phyloP scores from a whole-genome alignment of 2,113 vertebrate genomes.

The Crotalus viridis region DNA sequence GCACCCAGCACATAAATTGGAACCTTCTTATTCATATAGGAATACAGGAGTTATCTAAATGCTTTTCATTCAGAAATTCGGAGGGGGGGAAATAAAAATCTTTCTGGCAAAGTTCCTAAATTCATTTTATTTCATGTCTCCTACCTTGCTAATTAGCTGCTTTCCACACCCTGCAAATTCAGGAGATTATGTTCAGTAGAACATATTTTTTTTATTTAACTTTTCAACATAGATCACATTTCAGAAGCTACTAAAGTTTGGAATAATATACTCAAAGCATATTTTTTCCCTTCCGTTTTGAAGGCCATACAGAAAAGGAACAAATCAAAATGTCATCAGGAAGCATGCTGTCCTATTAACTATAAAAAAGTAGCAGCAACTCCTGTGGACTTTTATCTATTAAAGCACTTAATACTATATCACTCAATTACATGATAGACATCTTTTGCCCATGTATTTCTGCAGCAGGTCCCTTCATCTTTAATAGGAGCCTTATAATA shows the following conservation, averaged over 20 bases:
- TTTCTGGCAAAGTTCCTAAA: conserved; percentile 42
- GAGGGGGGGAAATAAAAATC: conserved; percentile 31
- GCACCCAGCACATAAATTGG: conserved; percentile 14
- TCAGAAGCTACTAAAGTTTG: conserved; percentile 39
- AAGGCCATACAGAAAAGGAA: conserved; percentile 64
- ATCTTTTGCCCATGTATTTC: conserved; percentile 67
- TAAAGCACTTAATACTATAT: conserved; percentile 61
- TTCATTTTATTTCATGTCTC: conserved; percentile 23
- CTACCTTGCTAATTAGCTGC: conserved; percentile 30
- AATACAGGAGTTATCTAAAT: conserved; percentile 21
- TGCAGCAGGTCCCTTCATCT: conserved; percentile 66
- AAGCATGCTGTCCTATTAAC: conserved; percentile 57
- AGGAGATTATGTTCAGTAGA: conserved; percentile 21
- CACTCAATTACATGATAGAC: conserved; percentile 66
- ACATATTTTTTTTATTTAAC: conserved; percentile 1
- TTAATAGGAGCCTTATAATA: conserved; percentile 72
- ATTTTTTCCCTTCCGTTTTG: conserved; percentile 40
- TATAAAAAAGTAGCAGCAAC: conserved; percentile 58
- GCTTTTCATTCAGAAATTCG: conserved; percentile 39
- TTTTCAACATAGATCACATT: conserved; percentile 29
- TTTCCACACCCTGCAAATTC: conserved; percentile 42
- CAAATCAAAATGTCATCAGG: conserved; percentile 61
- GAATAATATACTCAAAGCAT: conserved; percentile 38
- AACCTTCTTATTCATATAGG: not conserved
- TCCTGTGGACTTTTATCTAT: conserved; percentile 67